Evolutionary conservation across 2,113 vertebrate genomes (phyloP).

Genomic region (Petrocephalus microphthalmus): DNA sequence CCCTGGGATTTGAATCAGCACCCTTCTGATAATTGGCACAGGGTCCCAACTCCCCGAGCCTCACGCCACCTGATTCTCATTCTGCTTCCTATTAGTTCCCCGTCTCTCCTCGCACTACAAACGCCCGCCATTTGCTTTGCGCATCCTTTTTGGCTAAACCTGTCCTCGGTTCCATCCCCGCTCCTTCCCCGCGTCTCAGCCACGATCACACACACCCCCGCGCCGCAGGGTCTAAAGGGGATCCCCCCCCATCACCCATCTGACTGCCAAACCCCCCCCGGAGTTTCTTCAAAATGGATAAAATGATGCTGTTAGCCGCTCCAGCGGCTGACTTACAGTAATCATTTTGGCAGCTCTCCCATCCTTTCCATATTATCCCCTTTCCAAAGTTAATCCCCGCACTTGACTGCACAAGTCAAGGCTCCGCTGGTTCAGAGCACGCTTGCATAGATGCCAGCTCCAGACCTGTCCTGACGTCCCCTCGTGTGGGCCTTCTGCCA

Average conservation of each 20-base stretch:
- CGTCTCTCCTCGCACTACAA: not conserved
- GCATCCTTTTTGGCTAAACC: not conserved
- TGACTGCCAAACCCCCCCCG: not conserved
- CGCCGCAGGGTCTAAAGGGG: not conserved
- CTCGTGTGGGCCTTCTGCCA: not conserved
- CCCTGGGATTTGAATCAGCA: not conserved
- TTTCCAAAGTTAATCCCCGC: not conserved
- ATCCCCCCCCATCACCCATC: not conserved
- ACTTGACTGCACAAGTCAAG: not conserved
- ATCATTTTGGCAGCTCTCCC: not conserved
- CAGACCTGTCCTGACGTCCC: not conserved
- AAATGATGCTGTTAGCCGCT: not conserved
- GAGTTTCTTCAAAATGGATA: not conserved
- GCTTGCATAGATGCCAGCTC: not conserved
- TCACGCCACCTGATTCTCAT: not conserved
- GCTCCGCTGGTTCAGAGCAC: not conserved
- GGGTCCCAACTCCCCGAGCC: not conserved
- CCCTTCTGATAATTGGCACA: not conserved
- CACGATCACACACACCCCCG: not conserved
- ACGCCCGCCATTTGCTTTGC: not conserved
- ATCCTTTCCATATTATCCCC: not conserved
- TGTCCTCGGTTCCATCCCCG: not conserved
- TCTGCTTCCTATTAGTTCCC: not conserved
- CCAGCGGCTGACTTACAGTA: not conserved
- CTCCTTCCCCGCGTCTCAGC: not conserved